Evolutionary conservation across 2,797 vertebrate genomes (phyloP), one percentile per base, ranked within the genome.

Genomic region (Hydrolagus colliei): DNA sequence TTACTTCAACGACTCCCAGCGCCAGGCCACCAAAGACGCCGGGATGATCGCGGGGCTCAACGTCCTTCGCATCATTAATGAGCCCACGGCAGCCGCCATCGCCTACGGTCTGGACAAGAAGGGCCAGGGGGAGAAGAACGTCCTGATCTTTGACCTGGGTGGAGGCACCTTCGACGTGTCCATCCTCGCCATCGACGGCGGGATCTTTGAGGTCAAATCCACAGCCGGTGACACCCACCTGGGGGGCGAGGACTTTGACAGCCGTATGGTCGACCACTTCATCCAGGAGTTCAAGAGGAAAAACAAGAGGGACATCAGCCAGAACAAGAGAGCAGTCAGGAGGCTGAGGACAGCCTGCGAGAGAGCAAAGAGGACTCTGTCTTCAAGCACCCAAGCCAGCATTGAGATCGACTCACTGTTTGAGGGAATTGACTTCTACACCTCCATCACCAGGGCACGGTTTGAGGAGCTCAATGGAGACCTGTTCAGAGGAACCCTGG

Each of bases 1-100:
- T 59, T 86, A 86, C 67, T 86, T 86, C 85, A 86, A 86, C 35
- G n/a, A n/a, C n/a, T n/a, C n/a, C n/a, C n/a, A n/a, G n/a, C n/a
- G n/a, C n/a, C n/a, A n/a, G n/a, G n/a, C n/a, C n/a, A n/a, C n/a
- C n/a, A n/a, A n/a, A n/a, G n/a, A n/a, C n/a, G n/a, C n/a, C n/a
- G n/a, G n/a, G n/a, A n/a, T n/a, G n/a, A n/a, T n/a, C n/a, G n/a
- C n/a, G n/a, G n/a, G n/a, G n/a, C n/a, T n/a, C n/a, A n/a, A n/a
- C n/a, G n/a, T n/a, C n/a, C n/a, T n/a, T n/a, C n/a, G n/a, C n/a
- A n/a, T n/a, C n/a, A n/a, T n/a, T n/a, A n/a, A n/a, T n/a, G n/a
- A n/a, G n/a, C n/a, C n/a, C n/a, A n/a, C n/a, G n/a, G n/a, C n/a
- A n/a, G n/a, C n/a, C n/a, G n/a, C n/a, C n/a, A n/a, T n/a, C n/a